A percentile compares a stretch with the other conserved stretches of the same genome.
Conservation (phyloP, 1,140 invertebrate species). For the Notospermus geniculatus region DNA sequence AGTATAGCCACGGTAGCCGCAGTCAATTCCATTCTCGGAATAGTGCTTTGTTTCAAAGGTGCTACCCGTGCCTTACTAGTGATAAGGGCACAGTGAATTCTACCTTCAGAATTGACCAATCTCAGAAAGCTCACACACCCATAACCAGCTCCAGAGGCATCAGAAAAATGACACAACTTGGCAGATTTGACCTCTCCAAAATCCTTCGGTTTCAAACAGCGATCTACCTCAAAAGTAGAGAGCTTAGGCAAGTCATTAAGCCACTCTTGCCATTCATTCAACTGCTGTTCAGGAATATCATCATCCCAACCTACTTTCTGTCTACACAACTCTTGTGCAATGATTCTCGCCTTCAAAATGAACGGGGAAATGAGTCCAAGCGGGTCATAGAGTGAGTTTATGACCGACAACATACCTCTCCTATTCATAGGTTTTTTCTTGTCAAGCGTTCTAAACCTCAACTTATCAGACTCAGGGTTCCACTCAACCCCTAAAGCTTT, state of each 20-base stretch:
- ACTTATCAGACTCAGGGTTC: constrained; percentile 12
- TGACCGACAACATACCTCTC: constrained; percentile 15
- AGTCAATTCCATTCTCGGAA: constrained; percentile 14
- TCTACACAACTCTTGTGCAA: constrained; percentile 17
- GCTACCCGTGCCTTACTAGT: constrained; percentile 12
- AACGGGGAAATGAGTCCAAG: constrained; percentile 19
- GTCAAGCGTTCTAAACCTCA: constrained; percentile 1
- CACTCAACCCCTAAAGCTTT: constrained; percentile 12
- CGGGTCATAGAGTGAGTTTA: constrained; percentile 20
- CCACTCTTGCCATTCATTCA: constrained; percentile 7
- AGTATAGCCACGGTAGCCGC: constrained; percentile 5
- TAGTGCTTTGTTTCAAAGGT: constrained; percentile 8
- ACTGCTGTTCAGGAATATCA: background rate
- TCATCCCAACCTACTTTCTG: constrained; percentile 20
- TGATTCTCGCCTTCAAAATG: constrained; percentile 10
- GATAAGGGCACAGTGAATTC: background rate
- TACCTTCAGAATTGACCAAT: background rate
- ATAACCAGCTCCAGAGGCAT: constrained; percentile 10
- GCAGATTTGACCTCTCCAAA: background rate
- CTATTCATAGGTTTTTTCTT: constrained; percentile 7
- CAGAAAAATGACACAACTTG: constrained; percentile 10
- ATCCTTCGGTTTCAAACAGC: constrained; percentile 11
- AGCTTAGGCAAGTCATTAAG: constrained; percentile 8
- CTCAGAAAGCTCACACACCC: constrained; percentile 7
- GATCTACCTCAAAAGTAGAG: background rate